Conservation (phyloP, 2,888 invertebrate genomes). For the Latrodectus hesperus region DNA sequence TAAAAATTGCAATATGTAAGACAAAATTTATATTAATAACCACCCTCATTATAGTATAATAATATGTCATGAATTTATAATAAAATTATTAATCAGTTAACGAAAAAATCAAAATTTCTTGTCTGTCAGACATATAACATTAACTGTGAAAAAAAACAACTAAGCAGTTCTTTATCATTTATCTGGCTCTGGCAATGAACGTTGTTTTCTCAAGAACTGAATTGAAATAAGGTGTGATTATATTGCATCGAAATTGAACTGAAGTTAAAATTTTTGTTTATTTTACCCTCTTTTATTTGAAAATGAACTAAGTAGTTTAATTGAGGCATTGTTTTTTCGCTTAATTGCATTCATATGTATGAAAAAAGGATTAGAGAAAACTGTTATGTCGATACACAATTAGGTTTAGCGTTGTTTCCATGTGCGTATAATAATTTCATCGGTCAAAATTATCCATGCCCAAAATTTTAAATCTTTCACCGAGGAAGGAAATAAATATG, state of each 20-base stretch:
- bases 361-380: not conserved
- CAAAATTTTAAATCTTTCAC: not conserved
- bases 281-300: not conserved
- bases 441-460: conserved; percentile 16
- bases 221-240: conserved; percentile 64
- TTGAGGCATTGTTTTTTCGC: conserved; percentile 1
- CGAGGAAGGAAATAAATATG: not conserved
- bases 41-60: too few relatives aligned
- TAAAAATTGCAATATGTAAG: too few relatives aligned
- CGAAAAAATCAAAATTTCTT: too few relatives aligned
- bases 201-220: conserved; percentile 48
- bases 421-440: not conserved
- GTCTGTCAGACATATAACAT: too few relatives aligned
- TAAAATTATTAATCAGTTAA: too few relatives aligned
- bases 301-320: conserved; percentile 20
- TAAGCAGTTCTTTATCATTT: not conserved
- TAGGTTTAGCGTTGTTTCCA: conserved; percentile 19
- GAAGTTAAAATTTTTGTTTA: conserved; percentile 33
- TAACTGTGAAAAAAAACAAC: not conserved
- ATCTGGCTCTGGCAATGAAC: not conserved
- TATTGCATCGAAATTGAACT: conserved; percentile 50
- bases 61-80: too few relatives aligned
- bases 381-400: not conserved
- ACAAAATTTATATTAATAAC: too few relatives aligned
- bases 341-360: not conserved